Conservation (phyloP, 2,113 vertebrate genomes). For the Callorhinus ursinus region DNA sequence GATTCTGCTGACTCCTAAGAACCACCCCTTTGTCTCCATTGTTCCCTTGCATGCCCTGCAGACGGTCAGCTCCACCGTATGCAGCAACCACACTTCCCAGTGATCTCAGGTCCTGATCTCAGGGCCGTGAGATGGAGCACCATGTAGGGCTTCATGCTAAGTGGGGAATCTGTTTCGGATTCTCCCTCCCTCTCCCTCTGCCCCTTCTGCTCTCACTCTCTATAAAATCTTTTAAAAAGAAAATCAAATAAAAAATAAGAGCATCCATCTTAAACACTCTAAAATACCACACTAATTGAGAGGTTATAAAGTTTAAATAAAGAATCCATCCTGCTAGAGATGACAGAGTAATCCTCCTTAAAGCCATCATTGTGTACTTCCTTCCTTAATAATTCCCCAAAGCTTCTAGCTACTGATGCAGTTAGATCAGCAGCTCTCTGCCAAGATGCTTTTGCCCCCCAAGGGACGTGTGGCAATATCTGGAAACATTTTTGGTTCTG, state of each 20-base stretch:
- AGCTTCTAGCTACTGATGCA: not conserved
- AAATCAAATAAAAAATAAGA: not conserved
- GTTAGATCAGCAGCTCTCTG: not conserved
- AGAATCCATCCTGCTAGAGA: not conserved
- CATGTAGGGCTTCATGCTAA: not conserved
- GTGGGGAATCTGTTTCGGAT: not conserved
- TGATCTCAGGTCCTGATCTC: not conserved
- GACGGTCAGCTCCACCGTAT: accelerated
- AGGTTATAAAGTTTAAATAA: not conserved
- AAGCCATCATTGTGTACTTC: not conserved
- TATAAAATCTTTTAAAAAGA: not conserved
- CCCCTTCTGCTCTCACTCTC: not conserved
- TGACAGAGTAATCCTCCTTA: not conserved
- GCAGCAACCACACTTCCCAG: not conserved
- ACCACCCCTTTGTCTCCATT: not conserved
- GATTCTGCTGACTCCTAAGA: not conserved
- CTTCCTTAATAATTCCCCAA: not conserved
- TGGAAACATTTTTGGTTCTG: not conserved
- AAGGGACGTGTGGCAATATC: not conserved
- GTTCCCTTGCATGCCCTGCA: not conserved
- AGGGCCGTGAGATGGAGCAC: not conserved
- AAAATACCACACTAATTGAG: not conserved
- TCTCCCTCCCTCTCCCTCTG: not conserved
- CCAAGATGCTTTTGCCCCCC: not conserved
- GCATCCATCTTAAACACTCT: not conserved